These are phyloP conservation scores for Macrobrachium nipponense DNA, from an alignment of 1,140 invertebrate species.

Conservation along the genomic window DNA sequence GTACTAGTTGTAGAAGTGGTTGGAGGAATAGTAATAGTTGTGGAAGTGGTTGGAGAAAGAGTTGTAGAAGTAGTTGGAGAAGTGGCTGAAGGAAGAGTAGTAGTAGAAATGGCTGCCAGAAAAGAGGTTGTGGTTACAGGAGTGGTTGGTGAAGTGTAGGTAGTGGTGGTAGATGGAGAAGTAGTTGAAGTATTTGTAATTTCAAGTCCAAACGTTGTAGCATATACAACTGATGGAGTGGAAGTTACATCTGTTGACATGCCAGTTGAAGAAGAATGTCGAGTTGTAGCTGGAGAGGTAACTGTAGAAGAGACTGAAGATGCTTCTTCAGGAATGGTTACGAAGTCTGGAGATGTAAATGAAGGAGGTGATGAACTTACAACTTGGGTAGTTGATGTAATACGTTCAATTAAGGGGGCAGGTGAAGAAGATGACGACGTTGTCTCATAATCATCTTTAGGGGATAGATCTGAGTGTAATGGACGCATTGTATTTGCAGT, in stretches of 20 bases:
- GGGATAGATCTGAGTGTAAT: no score
- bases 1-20: slow-evolving; percentile 7
- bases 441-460: no score
- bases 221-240: background rate
- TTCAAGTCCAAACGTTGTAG: background rate
- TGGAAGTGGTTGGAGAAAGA: background rate
- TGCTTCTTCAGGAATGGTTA: background rate
- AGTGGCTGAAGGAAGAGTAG: background rate
- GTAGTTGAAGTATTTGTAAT: background rate
- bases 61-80: background rate
- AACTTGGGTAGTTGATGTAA: no score
- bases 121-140: background rate
- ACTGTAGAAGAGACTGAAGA: background rate
- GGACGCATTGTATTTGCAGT: no score
- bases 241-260: background rate
- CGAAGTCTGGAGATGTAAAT: no score
- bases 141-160: slow-evolving; percentile 2
- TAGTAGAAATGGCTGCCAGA: background rate
- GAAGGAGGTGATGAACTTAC: no score
- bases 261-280: background rate
- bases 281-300: background rate
- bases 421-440: no score
- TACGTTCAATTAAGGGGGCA: no score
- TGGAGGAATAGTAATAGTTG: background rate
- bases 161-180: background rate